Evolutionary conservation across 1,140 invertebrate genomes (phyloP), one percentile per base, ranked within the genome.

Genomic region (Chironomus striatipennis): DNA sequence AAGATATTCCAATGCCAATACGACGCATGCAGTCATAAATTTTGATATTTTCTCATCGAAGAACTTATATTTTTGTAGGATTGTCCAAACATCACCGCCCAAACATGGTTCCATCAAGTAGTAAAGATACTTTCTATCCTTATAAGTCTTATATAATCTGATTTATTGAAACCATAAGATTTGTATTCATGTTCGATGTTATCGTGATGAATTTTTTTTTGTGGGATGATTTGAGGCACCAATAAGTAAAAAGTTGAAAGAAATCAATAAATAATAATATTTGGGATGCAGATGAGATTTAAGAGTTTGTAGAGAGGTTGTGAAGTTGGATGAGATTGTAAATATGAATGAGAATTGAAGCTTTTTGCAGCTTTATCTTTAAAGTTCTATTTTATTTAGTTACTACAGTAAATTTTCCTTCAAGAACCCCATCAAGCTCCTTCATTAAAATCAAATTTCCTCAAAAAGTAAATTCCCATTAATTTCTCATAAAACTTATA

Each of bases 11-110:
- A 98, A 90, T 0, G 95, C 96, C 81, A 97, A 93, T 0, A 98
- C 86, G 0, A 98, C 95, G 82, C 96, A 98, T 0, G 90, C 94
- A 15, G 92, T 88, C 84, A 96, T 94, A 80, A 98, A 98, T 75
- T 93, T 87, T 0, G 94, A 89, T 0, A 91, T 91, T 43, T 86
- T 84, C 77, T 98, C 95, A 77, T 95, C 90, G 81, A 98, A 98
- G 79, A 87, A 89, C 42, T 92, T 87, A 75, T 91, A 88, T 78
- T 90, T 89, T 75, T 90, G 87, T 34, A 99, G 86, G 17, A 98
- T 90, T 9, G 95, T 98, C 96, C 97, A 99, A 9, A 99, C 88
- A 83, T 99, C 97, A 15, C 98, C 98, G 7, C 97, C 97, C 64
- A 99, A 87, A 81, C 97, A 97, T 0, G 93, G 90, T 85, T 99